Conservation (phyloP, 2,888 invertebrate species). For the Operophtera brumata region DNA sequence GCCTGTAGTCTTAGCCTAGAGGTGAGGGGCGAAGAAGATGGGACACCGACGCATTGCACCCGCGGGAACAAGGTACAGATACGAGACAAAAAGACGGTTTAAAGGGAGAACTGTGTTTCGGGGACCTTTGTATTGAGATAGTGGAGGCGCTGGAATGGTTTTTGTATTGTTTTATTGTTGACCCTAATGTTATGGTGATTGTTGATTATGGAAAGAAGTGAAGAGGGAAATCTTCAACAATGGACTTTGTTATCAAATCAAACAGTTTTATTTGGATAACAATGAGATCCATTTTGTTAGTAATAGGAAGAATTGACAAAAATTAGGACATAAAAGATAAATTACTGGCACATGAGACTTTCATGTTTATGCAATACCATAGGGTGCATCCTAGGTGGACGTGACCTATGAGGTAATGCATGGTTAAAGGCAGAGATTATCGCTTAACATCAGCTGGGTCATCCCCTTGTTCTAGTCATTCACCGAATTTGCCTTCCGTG, state of each 20-base stretch:
- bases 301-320: no score
- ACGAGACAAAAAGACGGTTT: conserved; percentile 58
- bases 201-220: conserved; percentile 10
- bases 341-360: no score
- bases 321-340: no score
- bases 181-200: conserved; percentile 17
- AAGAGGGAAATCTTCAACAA: background rate
- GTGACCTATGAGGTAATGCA: no score
- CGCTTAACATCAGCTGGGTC: no score
- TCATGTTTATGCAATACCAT: no score
- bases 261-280: no score
- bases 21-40: conserved; percentile 37
- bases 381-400: no score
- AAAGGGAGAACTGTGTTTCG: conserved; percentile 55
- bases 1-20: conserved; percentile 4
- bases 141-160: conserved; percentile 17
- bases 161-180: conserved; percentile 28
- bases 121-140: conserved; percentile 29
- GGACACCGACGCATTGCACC: conserved; percentile 74
- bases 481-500: no score
- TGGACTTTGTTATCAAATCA: background rate
- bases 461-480: no score
- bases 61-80: conserved; percentile 59
- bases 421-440: no score
- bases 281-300: no score